Evolutionary conservation across 2,113 vertebrate species (phyloP).

Genomic region (Panurus biarmicus): DNA sequence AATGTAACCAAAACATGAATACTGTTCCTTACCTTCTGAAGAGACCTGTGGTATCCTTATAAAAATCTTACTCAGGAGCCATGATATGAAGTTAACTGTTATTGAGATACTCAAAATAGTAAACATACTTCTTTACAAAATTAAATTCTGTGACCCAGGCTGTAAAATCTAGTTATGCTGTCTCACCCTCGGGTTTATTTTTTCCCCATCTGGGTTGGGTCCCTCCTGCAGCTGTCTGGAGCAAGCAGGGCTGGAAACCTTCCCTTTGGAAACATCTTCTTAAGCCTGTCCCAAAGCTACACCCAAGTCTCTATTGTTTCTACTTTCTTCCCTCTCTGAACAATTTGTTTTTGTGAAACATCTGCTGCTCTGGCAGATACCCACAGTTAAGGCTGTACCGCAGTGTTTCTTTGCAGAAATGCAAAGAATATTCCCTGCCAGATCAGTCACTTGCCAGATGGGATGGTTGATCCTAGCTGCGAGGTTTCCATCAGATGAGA

Average conservation of each 20-base stretch:
- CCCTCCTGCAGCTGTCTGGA: background rate
- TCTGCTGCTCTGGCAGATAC: slow-evolving; percentile 26
- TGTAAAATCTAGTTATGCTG: background rate
- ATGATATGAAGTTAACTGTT: background rate
- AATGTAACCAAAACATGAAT: background rate
- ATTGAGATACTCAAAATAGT: background rate
- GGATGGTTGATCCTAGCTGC: background rate
- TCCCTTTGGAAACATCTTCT: background rate
- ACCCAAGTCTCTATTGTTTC: background rate
- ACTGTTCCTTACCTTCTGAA: background rate
- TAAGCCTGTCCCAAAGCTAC: background rate
- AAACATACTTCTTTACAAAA: background rate
- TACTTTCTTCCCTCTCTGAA: background rate
- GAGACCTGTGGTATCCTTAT: background rate
- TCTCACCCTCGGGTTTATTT: background rate
- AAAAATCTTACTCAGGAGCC: background rate
- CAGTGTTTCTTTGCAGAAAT: background rate
- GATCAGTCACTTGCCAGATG: background rate
- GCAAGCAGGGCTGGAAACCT: background rate
- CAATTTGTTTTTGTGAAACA: slow-evolving; percentile 22
- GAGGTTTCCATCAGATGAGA: background rate
- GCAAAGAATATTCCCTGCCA: background rate
- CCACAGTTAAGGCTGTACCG: background rate
- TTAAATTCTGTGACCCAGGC: background rate
- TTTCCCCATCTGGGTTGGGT: background rate